A percentile compares a stretch with the other conserved stretches of the same genome.
phyloP scores from a whole-genome alignment of 2,888 invertebrate species.

The Mycalesis mineus region DNA sequence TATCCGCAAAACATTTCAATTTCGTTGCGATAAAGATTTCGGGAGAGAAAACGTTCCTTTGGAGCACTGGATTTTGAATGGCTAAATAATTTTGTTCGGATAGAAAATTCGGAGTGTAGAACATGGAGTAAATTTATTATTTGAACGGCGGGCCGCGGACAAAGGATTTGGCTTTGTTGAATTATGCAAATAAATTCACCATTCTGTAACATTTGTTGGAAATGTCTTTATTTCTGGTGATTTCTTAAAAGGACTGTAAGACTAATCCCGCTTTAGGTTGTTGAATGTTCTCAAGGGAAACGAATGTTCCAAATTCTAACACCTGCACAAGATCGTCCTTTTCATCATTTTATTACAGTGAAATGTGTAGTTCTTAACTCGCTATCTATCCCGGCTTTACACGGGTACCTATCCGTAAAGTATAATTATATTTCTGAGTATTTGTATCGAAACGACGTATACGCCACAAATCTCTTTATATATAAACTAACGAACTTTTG shows the following conservation, averaged over 20 bases:
- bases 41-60: conserved; percentile 19
- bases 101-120: conserved; percentile 65
- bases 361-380: too few relatives aligned
- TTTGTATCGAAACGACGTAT: too few relatives aligned
- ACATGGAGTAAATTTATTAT: conserved; percentile 75
- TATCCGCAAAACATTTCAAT: conserved; percentile 6
- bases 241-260: conserved; percentile 68
- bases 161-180: conserved; percentile 75
- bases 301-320: conserved; percentile 43
- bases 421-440: too few relatives aligned
- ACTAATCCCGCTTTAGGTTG: conserved; percentile 64
- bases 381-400: too few relatives aligned
- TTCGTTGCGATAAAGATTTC: conserved; percentile 14
- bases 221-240: conserved; percentile 74
- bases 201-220: conserved; percentile 76
- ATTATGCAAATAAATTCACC: conserved; percentile 78
- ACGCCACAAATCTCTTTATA: too few relatives aligned
- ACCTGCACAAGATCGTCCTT: conserved; percentile 36
- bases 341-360: background rate
- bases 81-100: conserved; percentile 69
- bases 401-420: too few relatives aligned
- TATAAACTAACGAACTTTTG: too few relatives aligned
- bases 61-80: conserved; percentile 48
- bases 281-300: conserved; percentile 55
- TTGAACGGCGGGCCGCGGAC: conserved; percentile 67